Conservation (phyloP, 2,888 invertebrate genomes). For the Mesochorus sp. region DNA sequence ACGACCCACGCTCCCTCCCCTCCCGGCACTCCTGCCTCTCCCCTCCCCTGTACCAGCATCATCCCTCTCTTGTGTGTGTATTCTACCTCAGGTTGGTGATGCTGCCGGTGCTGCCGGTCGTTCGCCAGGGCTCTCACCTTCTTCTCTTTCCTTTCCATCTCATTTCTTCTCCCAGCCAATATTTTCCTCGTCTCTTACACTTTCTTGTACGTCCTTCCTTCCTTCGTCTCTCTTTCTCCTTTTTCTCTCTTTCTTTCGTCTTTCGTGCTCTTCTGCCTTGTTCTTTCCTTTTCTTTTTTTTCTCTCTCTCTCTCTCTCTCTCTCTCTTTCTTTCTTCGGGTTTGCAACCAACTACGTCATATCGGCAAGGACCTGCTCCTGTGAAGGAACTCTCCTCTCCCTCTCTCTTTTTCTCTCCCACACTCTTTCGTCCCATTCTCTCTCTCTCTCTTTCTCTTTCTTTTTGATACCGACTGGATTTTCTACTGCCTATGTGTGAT, state of each 20-base stretch:
- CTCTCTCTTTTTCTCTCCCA: slow-evolving; percentile 21
- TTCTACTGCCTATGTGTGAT: slow-evolving; percentile 58
- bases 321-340: background rate
- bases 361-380: slow-evolving; percentile 56
- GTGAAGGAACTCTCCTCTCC: slow-evolving; percentile 38
- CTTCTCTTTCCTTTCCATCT: slow-evolving; percentile 48
- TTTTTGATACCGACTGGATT: slow-evolving; percentile 13
- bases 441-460: slow-evolving; percentile 1
- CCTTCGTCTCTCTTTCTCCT: slow-evolving; percentile 44
- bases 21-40: slow-evolving; percentile 72
- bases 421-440: slow-evolving; percentile 11
- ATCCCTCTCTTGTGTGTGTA: slow-evolving; percentile 35
- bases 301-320: slow-evolving; percentile 8
- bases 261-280: slow-evolving; percentile 33
- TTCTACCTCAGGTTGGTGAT: slow-evolving; percentile 30
- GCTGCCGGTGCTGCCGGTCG: slow-evolving; percentile 11
- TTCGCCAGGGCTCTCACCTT: slow-evolving; percentile 48
- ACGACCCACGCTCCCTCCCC: slow-evolving; percentile 78
- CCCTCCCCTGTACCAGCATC: too few species aligned
- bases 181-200: slow-evolving; percentile 38
- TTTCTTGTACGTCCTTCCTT: background rate
- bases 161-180: slow-evolving; percentile 15
- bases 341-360: slow-evolving; percentile 48
- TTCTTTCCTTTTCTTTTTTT: slow-evolving; percentile 27
- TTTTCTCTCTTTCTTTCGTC: slow-evolving; percentile 37